Conservation (phyloP, 2,113 vertebrate genomes). For the Protobothrops flavoviridis region DNA sequence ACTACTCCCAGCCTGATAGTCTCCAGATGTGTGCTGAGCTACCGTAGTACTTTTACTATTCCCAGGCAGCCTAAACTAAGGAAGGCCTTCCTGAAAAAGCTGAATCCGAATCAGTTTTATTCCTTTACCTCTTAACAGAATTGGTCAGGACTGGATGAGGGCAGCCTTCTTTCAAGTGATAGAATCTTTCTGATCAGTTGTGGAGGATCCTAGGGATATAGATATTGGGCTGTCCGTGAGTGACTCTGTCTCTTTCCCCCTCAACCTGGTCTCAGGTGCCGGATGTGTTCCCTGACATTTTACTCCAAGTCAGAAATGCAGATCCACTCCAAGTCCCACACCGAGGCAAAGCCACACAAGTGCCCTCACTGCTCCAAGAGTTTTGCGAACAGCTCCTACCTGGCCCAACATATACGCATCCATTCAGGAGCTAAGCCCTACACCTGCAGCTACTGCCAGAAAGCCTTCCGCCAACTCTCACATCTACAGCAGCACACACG, state of each 20-base stretch:
- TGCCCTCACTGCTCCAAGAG: constrained; percentile 98
- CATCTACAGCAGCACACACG: constrained; percentile 93
- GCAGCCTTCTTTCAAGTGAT: background rate
- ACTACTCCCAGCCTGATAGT: background rate
- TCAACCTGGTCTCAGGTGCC: constrained; percentile 82
- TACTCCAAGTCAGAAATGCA: constrained; percentile 99
- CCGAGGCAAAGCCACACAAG: constrained; percentile 98
- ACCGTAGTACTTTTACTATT: background rate
- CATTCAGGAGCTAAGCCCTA: constrained; percentile 98
- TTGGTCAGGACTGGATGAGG: background rate
- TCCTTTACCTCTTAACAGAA: background rate
- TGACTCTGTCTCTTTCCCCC: constrained; percentile 62
- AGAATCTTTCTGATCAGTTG: background rate
- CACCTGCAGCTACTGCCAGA: constrained; percentile 93
- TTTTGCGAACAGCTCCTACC: constrained; percentile 97
- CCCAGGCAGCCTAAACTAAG: background rate
- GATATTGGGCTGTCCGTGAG: background rate
- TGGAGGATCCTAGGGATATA: background rate
- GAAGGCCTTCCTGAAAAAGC: background rate
- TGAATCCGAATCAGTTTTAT: background rate
- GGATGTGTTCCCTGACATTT: constrained; percentile 99
- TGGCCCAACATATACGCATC: constrained; percentile 97
- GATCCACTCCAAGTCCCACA: constrained; percentile 97
- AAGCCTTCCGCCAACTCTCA: constrained; percentile 93
- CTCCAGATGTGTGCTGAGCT: background rate